Base-by-base conservation (phyloP, 1,140 invertebrate species). In the Lepidurus apus region DNA sequence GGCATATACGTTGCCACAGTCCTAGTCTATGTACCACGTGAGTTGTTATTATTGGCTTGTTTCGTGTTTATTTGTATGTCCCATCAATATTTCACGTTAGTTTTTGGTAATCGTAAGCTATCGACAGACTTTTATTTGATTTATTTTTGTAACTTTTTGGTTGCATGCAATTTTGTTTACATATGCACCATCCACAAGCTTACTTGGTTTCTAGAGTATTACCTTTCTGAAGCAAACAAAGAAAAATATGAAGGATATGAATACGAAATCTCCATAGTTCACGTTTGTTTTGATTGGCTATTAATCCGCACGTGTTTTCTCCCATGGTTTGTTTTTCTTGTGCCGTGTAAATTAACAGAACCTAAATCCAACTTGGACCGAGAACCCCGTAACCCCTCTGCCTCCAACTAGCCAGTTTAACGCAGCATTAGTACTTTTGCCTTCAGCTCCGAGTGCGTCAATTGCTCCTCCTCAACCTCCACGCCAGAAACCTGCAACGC, bases 1-100 rank as follows among this genome's bases (percentile, higher is more conserved):
- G 80, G 81, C 79, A 81, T 83, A 78, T 84, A 83, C 81, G 82
- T 84, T 81, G 82, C 83, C 75, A 84, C 83, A 21, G 82, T 84
- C 43, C 82, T 84, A 78, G 83, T 82, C 74, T 82, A 82, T 82
- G 82, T 83, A 78, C 80, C 82, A 79, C 81, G 83, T 84, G 81
- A 83, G 83, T 83, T 77, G 11, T 47, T 78, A 76, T 76, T 78
- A 78, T 43, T 43, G 77, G 4, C 76, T 75, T 75, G 79, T 80
- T 77, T 80, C 76, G 24, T 45, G 13, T 17, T 73, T 80, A 42
- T 11, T 21, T 47, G 75, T 21, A 11, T 26, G 8, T 42, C n/a
- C 13, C 42, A 7, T 42, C 11, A 10, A 43, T 75, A 42, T 42
- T n/a, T 17, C 26, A 47, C 13, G n/a, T 34, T 77, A 7, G 7